Conservation (phyloP, 92 coral and sea anemone genomes). For the Epizoanthus fatuus region DNA sequence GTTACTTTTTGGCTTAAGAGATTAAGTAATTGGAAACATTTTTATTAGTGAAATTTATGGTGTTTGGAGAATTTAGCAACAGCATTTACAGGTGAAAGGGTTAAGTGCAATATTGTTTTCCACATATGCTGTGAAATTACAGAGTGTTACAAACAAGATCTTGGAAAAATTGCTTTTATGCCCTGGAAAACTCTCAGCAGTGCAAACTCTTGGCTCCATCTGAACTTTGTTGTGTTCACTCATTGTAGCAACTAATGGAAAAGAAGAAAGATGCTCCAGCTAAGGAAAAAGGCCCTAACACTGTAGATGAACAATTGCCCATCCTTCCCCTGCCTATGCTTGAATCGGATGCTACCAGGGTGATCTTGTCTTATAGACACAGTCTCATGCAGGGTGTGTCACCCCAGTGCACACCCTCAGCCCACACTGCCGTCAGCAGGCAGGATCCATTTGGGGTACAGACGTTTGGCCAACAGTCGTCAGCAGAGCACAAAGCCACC, state of each 20-base stretch:
- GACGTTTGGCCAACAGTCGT: slow-evolving; percentile 31
- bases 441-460: slow-evolving; percentile 73
- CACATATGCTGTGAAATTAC: too few relatives aligned
- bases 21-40: too few relatives aligned
- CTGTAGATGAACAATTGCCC: slow-evolving; percentile 60
- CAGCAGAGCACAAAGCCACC: slow-evolving; percentile 39
- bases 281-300: slow-evolving; percentile 43
- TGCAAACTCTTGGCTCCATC: neutral
- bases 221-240: neutral
- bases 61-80: too few relatives aligned
- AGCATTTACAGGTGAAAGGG: too few relatives aligned
- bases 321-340: slow-evolving; percentile 88
- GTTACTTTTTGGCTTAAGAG: too few relatives aligned
- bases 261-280: slow-evolving; percentile 63
- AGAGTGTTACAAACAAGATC: too few relatives aligned
- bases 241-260: slow-evolving; percentile 85
- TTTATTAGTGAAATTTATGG: too few relatives aligned
- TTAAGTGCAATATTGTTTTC: too few relatives aligned
- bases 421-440: slow-evolving; percentile 44
- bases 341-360: slow-evolving; percentile 77
- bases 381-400: slow-evolving; percentile 42
- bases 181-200: too few relatives aligned
- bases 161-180: too few relatives aligned
- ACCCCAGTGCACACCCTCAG: slow-evolving; percentile 35
- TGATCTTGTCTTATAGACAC: slow-evolving; percentile 79